Conservation (phyloP, 2,113 vertebrate species). For the Tupaia tana region DNA sequence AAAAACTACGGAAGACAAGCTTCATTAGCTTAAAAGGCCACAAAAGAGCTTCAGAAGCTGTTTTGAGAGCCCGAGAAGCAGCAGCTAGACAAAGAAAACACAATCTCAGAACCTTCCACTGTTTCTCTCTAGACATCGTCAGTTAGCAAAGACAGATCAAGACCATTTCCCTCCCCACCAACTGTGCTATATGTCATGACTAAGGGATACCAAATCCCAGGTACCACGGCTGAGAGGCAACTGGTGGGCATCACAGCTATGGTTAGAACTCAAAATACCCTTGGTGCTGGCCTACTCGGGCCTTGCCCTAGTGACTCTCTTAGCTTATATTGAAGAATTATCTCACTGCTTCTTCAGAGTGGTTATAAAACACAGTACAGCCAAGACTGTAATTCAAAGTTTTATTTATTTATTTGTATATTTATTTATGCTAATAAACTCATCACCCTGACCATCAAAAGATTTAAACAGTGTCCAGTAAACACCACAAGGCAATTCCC, state of each 20-base stretch:
- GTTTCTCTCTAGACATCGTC: not conserved
- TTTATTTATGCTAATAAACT: not conserved
- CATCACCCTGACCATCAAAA: not conserved
- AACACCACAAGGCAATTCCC: not conserved
- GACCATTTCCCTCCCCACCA: not conserved
- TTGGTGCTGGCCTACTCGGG: not conserved
- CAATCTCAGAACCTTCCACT: too few relatives aligned
- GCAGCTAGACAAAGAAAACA: not conserved
- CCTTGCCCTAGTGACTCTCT: not conserved
- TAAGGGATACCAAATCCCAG: not conserved
- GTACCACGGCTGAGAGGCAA: not conserved
- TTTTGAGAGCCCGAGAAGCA: not conserved
- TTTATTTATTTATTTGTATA: not conserved
- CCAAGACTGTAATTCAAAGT: not conserved
- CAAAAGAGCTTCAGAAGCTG: not conserved
- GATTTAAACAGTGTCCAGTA: not conserved
- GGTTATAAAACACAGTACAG: not conserved
- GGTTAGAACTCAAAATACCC: not conserved
- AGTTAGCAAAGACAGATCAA: not conserved
- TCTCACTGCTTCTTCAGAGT: not conserved
- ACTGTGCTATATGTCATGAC: not conserved
- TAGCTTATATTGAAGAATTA: not conserved
- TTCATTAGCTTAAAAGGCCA: not conserved
- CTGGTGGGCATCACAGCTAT: not conserved
- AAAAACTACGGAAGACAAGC: conserved; percentile 38